Evolutionary conservation across 2,888 invertebrate genomes (phyloP), one percentile per base, ranked within the genome.

Genomic region (Esperia sulphurella): DNA sequence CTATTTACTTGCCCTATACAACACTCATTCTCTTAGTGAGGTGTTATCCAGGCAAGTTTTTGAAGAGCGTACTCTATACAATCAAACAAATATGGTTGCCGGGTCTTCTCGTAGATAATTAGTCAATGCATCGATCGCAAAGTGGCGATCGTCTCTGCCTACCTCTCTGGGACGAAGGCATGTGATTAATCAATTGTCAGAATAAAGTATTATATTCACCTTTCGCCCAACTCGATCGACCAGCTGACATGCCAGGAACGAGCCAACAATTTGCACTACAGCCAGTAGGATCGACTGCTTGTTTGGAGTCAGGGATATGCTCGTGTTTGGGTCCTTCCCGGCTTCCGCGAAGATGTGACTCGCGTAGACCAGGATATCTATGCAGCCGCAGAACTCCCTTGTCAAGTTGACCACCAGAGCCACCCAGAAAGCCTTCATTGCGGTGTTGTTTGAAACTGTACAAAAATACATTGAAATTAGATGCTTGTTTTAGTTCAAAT

Each of bases 341-440:
- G 89, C 88, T 49, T 71, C 80, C 0, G 74, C 67, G 65, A 89
- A 89, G 58, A 89, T 88, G 49, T 88, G 83, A 52, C 87, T 87
- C 1, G 88, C 87, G 67, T 87, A 88, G 0, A 87, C 86, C 13
- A 89, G 59, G 0, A 89, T 80, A 0, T 86, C 89, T 21, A 89
- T 89, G 60, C 88, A 86, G 29, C 88, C 88, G 59, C 88, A 88
- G 67, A 89, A 89, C 56, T 89, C 88, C 0, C 88, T 54, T 0
- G 84, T 79, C 0, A 89, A 61, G 55, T 88, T 88, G 50, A 89
- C 88, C 46, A 82, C 80, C 0, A 89, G 72, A 0, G 83, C 81
- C 41, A 89, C 87, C 84, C 84, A 87, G 74, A 88, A 89, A 0
- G 88, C 88, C 48, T 88, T 88, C 0, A 81, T 53, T 1, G 84